Percentiles rank a stretch among this genome's conserved stretches.
These are phyloP conservation scores for Tetragonisca angustula DNA, from an alignment of 2,888 invertebrate species.

Conservation along the genomic window DNA sequence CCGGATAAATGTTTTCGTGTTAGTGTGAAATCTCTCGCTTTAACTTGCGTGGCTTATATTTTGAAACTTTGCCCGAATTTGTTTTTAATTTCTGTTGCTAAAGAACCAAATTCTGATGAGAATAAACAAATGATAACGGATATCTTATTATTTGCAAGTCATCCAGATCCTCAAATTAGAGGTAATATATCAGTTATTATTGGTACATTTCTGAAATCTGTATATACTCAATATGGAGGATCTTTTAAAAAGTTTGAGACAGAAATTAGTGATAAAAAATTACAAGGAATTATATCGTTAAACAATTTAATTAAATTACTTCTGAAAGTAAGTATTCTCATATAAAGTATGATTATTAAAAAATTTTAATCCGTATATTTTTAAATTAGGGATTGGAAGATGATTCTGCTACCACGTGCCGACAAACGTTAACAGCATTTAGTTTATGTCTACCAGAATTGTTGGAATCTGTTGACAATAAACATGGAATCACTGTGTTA, in stretches of 20 bases:
- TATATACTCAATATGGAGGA: conserved; percentile 86
- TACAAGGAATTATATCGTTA: conserved; percentile 81
- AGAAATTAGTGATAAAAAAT: conserved; percentile 76
- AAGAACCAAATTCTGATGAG: conserved; percentile 69
- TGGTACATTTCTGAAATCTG: conserved; percentile 88
- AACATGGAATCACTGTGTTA: conserved; percentile 86
- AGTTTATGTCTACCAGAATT: conserved; percentile 86
- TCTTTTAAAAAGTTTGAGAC: conserved; percentile 83
- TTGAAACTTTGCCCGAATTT: conserved; percentile 90
- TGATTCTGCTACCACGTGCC: conserved; percentile 90
- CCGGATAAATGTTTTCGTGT: conserved; percentile 92
- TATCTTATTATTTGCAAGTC: conserved; percentile 88
- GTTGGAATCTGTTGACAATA: conserved; percentile 87
- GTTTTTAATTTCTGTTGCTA: conserved; percentile 86
- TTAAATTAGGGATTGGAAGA: conserved; percentile 88
- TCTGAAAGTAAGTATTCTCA: conserved; percentile 84
- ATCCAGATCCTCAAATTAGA: conserved; percentile 92
- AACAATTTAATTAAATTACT: conserved; percentile 85
- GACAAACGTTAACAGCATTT: conserved; percentile 89
- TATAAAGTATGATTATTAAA: neutral
- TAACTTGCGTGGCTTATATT: conserved; percentile 92
- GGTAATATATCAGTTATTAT: conserved; percentile 89
- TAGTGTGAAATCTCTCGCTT: conserved; percentile 94
- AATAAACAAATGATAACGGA: conserved; percentile 88
- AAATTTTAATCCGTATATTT: conserved; percentile 27